These are phyloP conservation scores for Drosophila ercepeae DNA, from an alignment of 1,140 invertebrate genomes.

Conservation along the genomic window DNA sequence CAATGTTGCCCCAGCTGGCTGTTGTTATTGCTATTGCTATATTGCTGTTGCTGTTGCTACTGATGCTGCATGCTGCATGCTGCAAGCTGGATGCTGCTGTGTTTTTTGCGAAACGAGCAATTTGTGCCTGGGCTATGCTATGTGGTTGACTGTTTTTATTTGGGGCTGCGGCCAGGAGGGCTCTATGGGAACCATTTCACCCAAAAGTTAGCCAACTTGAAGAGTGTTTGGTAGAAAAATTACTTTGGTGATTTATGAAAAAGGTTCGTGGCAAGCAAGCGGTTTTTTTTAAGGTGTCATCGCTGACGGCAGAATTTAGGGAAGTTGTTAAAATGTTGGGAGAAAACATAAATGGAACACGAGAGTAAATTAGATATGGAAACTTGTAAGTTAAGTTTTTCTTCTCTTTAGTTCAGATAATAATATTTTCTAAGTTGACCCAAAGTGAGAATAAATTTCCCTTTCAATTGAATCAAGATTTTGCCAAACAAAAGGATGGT, in stretches of 20 bases:
- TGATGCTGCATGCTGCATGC: background rate
- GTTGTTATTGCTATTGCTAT: conserved; percentile 22
- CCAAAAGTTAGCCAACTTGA: conserved; percentile 33
- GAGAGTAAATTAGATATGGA: background rate
- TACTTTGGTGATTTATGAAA: conserved; percentile 68
- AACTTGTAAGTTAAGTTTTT: conserved; percentile 43
- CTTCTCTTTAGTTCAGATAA: conserved; percentile 1
- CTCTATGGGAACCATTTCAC: conserved; percentile 79
- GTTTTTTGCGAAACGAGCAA: conserved; percentile 69
- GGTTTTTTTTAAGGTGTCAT: conserved; percentile 6
- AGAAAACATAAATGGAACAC: background rate
- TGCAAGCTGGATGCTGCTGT: conserved; percentile 6
- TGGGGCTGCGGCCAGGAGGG: conserved; percentile 32
- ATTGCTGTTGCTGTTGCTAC: conserved; percentile 23
- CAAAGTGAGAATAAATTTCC: conserved; percentile 19
- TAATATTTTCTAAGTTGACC: too few species aligned
- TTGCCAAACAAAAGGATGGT: conserved; percentile 32
- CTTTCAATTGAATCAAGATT: conserved; percentile 32
- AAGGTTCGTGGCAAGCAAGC: conserved; percentile 11
- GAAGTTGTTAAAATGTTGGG: background rate
- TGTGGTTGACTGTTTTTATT: conserved; percentile 45
- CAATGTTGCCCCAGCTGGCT: conserved; percentile 17
- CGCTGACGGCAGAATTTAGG: background rate
- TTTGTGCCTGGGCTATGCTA: conserved; percentile 67
- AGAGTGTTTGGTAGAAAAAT: conserved; percentile 48